phyloP scores from a whole-genome alignment of 2,888 invertebrate species.

The Gandaritis pyraliata region DNA sequence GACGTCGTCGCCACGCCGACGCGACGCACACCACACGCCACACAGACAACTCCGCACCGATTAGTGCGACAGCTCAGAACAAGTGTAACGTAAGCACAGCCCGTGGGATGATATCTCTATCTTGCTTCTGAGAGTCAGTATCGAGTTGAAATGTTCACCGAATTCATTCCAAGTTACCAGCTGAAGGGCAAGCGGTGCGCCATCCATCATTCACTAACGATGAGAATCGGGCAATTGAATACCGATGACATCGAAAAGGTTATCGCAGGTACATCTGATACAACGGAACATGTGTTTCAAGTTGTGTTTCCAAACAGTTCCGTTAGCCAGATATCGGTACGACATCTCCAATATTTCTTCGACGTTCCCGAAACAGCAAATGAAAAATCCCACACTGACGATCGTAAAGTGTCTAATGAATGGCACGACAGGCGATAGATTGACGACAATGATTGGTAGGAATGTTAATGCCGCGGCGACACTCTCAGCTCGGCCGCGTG shows the following conservation, averaged over 20 bases:
- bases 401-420: constrained; percentile 52
- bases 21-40: constrained; percentile 41
- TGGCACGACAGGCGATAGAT: constrained; percentile 45
- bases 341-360: constrained; percentile 32
- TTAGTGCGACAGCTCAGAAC: constrained; percentile 19
- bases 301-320: constrained; percentile 31
- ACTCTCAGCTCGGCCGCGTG: constrained; percentile 36
- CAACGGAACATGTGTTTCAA: constrained; percentile 27
- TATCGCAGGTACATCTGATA: constrained; percentile 26
- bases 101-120: constrained; percentile 10
- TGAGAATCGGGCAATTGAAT: constrained; percentile 20
- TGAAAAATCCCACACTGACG: constrained; percentile 43
- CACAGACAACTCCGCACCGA: constrained; percentile 18
- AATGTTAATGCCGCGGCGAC: constrained; percentile 46
- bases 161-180: not conserved
- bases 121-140: constrained; percentile 1
- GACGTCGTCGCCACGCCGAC: constrained; percentile 43
- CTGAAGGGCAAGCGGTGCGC: not conserved
- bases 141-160: not conserved
- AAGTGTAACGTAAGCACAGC: constrained; percentile 24
- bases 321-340: constrained; percentile 32
- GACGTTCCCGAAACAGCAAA: constrained; percentile 33
- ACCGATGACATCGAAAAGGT: constrained; percentile 26
- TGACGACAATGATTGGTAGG: constrained; percentile 48
- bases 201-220: constrained; percentile 24